These are phyloP conservation scores for Anarsia innoxiella DNA, from an alignment of 2,888 invertebrate species.

Conservation along the genomic window DNA sequence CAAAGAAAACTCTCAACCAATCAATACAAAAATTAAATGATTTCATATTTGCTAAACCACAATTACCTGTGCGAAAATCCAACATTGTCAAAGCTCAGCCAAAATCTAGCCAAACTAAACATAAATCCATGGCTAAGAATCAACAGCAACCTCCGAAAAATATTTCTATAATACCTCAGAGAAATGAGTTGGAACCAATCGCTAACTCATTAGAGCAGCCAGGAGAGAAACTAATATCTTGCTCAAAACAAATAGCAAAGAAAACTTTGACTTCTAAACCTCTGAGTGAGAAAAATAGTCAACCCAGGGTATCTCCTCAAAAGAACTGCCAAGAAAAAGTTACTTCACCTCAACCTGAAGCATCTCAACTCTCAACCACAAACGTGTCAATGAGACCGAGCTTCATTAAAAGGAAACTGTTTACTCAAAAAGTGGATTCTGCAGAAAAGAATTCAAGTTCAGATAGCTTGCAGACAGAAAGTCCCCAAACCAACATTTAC, in stretches of 20 bases:
- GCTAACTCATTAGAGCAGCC: no score
- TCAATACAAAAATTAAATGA: no score
- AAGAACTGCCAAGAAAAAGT: constrained; percentile 6
- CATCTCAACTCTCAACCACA: constrained; percentile 21
- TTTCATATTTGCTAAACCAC: constrained; percentile 47
- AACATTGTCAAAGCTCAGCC: no score
- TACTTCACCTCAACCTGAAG: constrained; percentile 6
- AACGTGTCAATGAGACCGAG: constrained; percentile 54
- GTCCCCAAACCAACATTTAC: constrained; percentile 42
- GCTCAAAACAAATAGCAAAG: constrained; percentile 18
- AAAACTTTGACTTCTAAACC: no score
- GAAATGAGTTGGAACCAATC: no score
- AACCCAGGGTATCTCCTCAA: no score
- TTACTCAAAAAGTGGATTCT: constrained; percentile 56
- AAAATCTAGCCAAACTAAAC: no score
- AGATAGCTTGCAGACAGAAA: constrained; percentile 33
- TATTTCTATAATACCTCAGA: no score
- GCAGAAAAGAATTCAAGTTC: constrained; percentile 39
- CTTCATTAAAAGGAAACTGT: constrained; percentile 62
- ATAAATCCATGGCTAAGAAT: no score
- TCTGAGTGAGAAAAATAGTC: no score
- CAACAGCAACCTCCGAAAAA: no score
- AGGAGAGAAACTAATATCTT: constrained; percentile 15
- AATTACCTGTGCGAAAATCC: constrained; percentile 34
- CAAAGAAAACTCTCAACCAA: no score